Percentiles rank a stretch among this genome's conserved stretches.
Conservation (phyloP, 1,140 invertebrate genomes). For the Araneus ventricosus region DNA sequence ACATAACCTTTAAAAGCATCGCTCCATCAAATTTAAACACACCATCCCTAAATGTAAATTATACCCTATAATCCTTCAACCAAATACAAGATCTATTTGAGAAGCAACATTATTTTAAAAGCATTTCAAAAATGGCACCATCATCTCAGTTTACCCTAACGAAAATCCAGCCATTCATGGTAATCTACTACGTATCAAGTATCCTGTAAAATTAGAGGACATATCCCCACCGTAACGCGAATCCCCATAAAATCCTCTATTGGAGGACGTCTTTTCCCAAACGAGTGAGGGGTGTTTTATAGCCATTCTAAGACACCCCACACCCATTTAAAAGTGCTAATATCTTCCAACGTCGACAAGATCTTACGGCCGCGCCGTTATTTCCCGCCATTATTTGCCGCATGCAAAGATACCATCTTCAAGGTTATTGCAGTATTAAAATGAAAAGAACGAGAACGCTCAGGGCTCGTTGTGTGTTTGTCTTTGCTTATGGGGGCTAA, state of each 20-base stretch:
- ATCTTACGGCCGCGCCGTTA: not conserved
- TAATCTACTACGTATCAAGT: not conserved
- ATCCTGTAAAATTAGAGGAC: constrained; percentile 15
- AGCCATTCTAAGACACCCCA: not conserved
- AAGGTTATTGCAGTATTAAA: not conserved
- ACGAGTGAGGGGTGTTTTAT: not conserved
- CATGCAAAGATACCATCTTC: not conserved
- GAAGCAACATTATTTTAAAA: not conserved
- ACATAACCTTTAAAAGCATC: too few species aligned
- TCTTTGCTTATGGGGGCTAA: not conserved
- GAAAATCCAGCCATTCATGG: not conserved
- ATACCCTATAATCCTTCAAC: not conserved
- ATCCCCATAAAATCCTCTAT: not conserved
- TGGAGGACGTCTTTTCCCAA: not conserved
- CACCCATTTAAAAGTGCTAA: not conserved
- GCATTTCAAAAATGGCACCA: not conserved
- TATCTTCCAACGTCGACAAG: not conserved
- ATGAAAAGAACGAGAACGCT: not conserved
- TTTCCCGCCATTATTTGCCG: not conserved
- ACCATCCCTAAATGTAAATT: not conserved
- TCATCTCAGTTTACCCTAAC: not conserved
- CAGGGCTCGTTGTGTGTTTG: not conserved
- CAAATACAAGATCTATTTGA: not conserved
- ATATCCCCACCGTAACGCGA: not conserved
- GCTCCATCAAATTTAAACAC: not conserved